Conservation (phyloP, 2,888 invertebrate genomes). For the Tachina lurida region DNA sequence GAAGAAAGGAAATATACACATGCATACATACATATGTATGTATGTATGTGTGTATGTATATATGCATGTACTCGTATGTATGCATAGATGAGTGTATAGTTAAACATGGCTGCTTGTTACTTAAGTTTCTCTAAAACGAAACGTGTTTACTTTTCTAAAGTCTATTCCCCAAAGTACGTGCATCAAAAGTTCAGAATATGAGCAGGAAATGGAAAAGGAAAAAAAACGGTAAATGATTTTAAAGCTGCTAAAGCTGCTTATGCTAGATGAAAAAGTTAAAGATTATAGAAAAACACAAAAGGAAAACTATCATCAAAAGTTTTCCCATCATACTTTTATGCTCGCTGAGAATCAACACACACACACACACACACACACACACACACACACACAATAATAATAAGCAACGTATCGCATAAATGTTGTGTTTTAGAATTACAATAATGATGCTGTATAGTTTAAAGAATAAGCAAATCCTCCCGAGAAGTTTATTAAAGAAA, state of each 20-base stretch:
- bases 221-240: conserved; percentile 61
- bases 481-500: neutral
- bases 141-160: conserved; percentile 63
- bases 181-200: conserved; percentile 1
- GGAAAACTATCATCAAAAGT: conserved; percentile 31
- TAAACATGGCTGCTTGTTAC: conserved; percentile 12
- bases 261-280: conserved; percentile 36
- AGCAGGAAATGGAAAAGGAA: neutral
- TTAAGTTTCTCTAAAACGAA: conserved; percentile 30
- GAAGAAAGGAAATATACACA: neutral
- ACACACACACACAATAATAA: neutral
- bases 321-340: neutral
- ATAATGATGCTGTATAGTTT: neutral
- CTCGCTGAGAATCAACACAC: neutral
- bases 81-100: neutral
- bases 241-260: conserved; percentile 61
- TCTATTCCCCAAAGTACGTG: conserved; percentile 56
- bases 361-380: neutral
- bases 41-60: neutral
- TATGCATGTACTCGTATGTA: too few species aligned
- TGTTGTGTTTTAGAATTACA: neutral
- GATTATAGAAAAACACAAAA: neutral
- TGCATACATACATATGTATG: too few species aligned
- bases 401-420: neutral
- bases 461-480: neutral